A percentile compares a stretch with the other conserved stretches of the same genome.
Evolutionary conservation across 2,888 invertebrate genomes (phyloP).

Genomic region (Napeogenes inachia): DNA sequence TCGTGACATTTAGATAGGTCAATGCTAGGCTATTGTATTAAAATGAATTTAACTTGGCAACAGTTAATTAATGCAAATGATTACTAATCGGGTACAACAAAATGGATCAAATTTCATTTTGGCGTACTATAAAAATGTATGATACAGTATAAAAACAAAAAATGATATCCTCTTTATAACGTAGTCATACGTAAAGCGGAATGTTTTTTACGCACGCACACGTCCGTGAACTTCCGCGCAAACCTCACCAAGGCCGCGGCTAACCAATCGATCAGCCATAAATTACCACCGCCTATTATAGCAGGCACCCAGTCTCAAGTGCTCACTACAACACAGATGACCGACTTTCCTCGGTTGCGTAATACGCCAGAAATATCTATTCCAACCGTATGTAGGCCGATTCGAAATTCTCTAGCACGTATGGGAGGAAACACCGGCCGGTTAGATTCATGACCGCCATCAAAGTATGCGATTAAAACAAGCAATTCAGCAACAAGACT

Average conservation of each 20-base stretch:
- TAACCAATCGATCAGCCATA: constrained; percentile 61
- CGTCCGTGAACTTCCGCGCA: constrained; percentile 73
- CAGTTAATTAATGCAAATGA: constrained; percentile 13
- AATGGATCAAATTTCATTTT: constrained; percentile 3
- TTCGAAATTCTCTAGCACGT: constrained; percentile 17
- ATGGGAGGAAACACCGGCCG: constrained; percentile 20
- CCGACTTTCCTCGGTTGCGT: constrained; percentile 65
- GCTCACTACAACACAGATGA: constrained; percentile 55
- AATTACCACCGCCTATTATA: constrained; percentile 59
- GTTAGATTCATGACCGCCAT: not conserved
- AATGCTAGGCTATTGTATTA: constrained; percentile 28
- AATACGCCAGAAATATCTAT: constrained; percentile 54
- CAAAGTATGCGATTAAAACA: constrained; percentile 16
- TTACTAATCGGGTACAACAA: not conserved
- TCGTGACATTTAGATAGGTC: constrained; percentile 32
- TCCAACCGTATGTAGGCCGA: constrained; percentile 27
- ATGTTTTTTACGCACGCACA: constrained; percentile 33
- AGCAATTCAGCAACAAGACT: no score
- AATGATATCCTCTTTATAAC: no score
- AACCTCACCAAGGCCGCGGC: constrained; percentile 65
- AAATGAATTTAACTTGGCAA: constrained; percentile 26
- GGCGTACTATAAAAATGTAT: not conserved
- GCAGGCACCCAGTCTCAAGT: constrained; percentile 49
- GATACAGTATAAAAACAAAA: no score
- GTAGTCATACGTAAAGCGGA: constrained; percentile 4